These are phyloP conservation scores for Pandion haliaetus DNA, from an alignment of 2,113 vertebrate genomes.

Conservation along the genomic window DNA sequence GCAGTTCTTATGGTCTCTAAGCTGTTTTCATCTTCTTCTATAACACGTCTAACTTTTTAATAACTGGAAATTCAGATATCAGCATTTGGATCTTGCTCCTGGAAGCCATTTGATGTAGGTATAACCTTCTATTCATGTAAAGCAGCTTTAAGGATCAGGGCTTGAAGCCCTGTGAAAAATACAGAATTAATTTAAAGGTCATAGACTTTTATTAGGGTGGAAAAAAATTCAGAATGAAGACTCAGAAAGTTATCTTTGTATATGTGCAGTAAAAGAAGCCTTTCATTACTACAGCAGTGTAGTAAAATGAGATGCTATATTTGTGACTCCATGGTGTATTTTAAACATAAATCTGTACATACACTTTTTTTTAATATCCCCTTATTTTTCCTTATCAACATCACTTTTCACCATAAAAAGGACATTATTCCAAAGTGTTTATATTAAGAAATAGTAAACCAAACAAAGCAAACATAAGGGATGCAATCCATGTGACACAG, in stretches of 20 bases:
- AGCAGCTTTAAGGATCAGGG: background rate
- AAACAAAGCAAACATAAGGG: background rate
- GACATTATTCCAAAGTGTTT: background rate
- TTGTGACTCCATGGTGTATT: background rate
- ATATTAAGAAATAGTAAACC: background rate
- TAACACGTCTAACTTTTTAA: background rate
- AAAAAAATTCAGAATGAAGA: background rate
- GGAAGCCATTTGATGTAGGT: background rate
- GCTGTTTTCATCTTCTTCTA: background rate
- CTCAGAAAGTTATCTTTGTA: background rate
- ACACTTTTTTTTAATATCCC: background rate
- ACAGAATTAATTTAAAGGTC: background rate
- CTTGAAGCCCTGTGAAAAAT: background rate
- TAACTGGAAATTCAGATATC: conserved; percentile 9
- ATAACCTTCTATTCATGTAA: background rate
- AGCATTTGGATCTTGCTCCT: background rate
- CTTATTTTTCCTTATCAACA: background rate
- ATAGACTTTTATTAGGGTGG: background rate
- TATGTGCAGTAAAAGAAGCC: background rate
- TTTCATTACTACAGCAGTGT: background rate
- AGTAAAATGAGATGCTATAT: background rate
- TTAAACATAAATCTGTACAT: background rate
- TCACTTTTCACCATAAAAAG: background rate
- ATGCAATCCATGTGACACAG: background rate
- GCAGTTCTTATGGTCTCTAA: background rate